A percentile compares a stretch with the other conserved stretches of the same genome.
Conservation (phyloP, 2,797 vertebrate species). For the Poecile montanus region DNA sequence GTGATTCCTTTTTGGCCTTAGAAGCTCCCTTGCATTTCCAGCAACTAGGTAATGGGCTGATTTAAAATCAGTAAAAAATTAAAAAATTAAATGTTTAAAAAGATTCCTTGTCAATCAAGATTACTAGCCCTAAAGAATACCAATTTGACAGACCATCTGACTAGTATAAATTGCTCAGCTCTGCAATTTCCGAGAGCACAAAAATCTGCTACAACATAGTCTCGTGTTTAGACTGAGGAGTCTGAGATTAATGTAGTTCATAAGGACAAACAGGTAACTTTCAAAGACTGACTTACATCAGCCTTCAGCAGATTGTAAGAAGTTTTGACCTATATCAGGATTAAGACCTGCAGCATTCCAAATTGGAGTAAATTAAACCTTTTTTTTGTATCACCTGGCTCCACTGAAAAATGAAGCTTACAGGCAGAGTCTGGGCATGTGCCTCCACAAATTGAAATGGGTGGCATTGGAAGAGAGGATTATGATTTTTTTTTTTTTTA, state of each 20-base stretch:
- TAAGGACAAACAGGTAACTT: conserved; percentile 35
- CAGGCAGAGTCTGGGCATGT: not conserved
- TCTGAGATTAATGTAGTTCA: conserved; percentile 49
- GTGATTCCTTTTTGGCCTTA: not conserved
- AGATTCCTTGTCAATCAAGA: not conserved
- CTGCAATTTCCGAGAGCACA: not conserved
- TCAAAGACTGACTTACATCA: not conserved
- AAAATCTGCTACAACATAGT: not conserved
- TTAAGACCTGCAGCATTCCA: conserved; percentile 29
- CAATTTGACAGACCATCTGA: not conserved
- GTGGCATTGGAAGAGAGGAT: not conserved
- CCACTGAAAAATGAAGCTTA: not conserved
- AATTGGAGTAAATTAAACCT: conserved; percentile 43
- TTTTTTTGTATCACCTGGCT: not conserved
- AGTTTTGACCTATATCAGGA: conserved; percentile 37
- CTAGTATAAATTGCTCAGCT: not conserved
- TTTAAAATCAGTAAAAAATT: not conserved
- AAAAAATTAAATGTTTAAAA: not conserved
- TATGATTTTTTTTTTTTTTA: not conserved
- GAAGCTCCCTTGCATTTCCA: not conserved
- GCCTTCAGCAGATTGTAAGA: conserved; percentile 30
- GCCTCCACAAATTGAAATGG: not conserved
- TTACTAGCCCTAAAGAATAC: not conserved
- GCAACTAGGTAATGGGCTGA: not conserved
- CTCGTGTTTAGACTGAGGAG: not conserved